Conservation (phyloP, 2,888 invertebrate genomes). For the Eueremaeus valkanovi region DNA sequence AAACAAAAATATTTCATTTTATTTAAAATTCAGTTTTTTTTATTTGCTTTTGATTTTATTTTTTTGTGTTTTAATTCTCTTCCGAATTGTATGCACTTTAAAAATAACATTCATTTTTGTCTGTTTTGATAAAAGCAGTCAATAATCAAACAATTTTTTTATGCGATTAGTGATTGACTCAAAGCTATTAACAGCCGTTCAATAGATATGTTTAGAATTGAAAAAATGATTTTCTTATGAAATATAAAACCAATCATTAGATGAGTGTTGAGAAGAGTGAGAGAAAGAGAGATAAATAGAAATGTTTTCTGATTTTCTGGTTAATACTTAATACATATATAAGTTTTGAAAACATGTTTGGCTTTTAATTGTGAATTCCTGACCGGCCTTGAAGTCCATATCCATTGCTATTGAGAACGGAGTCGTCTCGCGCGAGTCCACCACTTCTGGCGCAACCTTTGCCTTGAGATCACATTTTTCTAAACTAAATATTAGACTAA, state of each 20-base stretch:
- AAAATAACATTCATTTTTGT: too few relatives aligned
- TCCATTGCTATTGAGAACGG: background rate
- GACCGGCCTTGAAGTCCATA: constrained; percentile 30
- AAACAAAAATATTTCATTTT: too few relatives aligned
- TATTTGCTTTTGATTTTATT: too few relatives aligned
- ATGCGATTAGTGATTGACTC: too few relatives aligned
- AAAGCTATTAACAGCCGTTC: too few relatives aligned
- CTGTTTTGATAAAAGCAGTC: too few relatives aligned
- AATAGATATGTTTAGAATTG: too few relatives aligned
- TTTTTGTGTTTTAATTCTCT: too few relatives aligned
- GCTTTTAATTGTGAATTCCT: constrained; percentile 19
- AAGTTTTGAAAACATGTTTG: constrained; percentile 32
- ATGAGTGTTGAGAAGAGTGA: background rate
- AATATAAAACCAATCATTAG: background rate
- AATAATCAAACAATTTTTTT: too few relatives aligned
- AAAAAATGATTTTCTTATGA: too few relatives aligned
- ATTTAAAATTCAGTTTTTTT: too few relatives aligned
- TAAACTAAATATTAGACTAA: background rate
- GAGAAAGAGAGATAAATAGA: background rate
- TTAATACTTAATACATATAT: background rate
- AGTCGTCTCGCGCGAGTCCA: background rate
- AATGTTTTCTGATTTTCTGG: background rate
- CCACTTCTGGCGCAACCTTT: constrained; percentile 8
- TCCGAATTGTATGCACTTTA: too few relatives aligned
- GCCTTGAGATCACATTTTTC: constrained; percentile 24